Conservation (phyloP, 2,888 invertebrate genomes). For the Argyresthia goedartella region DNA sequence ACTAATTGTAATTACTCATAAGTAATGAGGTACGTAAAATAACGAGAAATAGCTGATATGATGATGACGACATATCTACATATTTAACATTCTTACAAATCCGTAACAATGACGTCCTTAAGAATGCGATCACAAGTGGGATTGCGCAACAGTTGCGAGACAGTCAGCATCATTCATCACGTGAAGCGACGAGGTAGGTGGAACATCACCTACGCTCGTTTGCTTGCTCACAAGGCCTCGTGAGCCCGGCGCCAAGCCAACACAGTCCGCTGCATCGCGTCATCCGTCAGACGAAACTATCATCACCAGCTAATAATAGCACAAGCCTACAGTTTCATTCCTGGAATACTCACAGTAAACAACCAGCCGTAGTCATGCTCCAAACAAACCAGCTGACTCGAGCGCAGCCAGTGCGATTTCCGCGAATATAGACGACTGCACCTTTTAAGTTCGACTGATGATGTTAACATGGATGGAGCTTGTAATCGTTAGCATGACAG, state of each 20-base stretch:
- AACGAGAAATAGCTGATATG: neutral
- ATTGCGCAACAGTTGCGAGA: conserved; percentile 38
- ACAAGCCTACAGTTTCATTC: conserved; percentile 49
- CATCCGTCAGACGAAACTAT: conserved; percentile 58
- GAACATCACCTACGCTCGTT: neutral
- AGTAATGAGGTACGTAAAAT: too few relatives aligned
- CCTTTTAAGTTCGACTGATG: too few relatives aligned
- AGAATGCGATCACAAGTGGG: conserved; percentile 25
- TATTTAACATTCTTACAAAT: neutral
- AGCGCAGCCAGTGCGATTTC: conserved; percentile 5
- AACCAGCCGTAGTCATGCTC: conserved; percentile 30
- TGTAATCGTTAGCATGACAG: too few relatives aligned
- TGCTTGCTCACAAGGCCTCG: conserved; percentile 7
- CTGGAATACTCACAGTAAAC: conserved; percentile 53
- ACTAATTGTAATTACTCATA: neutral
- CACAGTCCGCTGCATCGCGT: conserved; percentile 39
- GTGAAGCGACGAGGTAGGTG: conserved; percentile 23
- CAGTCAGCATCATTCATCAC: conserved; percentile 30
- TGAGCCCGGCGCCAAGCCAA: conserved; percentile 17
- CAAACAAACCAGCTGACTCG: conserved; percentile 23
- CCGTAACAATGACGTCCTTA: conserved; percentile 16
- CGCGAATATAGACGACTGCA: too few relatives aligned
- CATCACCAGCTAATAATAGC: conserved; percentile 61
- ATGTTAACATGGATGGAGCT: too few relatives aligned
- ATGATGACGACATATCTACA: neutral